Base-by-base conservation (phyloP, 1,140 invertebrate species). In the Rhyacophila brunnea region DNA sequence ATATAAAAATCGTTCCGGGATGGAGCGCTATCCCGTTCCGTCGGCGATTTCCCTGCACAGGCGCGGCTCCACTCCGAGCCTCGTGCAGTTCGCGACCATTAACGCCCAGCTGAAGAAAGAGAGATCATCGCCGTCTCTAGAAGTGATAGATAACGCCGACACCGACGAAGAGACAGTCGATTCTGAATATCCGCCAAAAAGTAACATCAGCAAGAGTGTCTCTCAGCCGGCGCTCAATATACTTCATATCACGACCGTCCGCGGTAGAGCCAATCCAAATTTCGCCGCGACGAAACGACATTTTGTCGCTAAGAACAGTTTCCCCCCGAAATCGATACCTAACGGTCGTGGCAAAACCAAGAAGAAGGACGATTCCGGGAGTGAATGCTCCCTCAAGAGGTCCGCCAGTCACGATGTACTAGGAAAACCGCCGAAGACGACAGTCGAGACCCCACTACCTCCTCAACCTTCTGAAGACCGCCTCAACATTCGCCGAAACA, bases 401-500 rank as follows among this genome's bases (percentile, higher is more conserved):
- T 53, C 63, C 10, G 53, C 58, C 50, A 62, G 58, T 23, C 51
- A 61, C 45, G 59, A 59, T 11, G 52, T 58, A 18, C 36, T 64
- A 48, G 42, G 45, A 9, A 45, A 43, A 1, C 34, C 34, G 18
- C 38, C 35, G 20, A 28, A 43, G 9, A n/a, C 14, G 5, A 7
- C 18, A 0, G 35, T n/a, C 1, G 49, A 58, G 14, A 34, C 48
- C 11, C 28, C 34, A 11, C 42, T 35, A 10, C 36, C 47, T 7
- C 38, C 48, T 11, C 23, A 28, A 9, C 35, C 42, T 18, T 19
- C 50, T 15, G 51, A 28, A 5, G 53, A 54, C 34, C 51, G 40
- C 42, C 18, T 57, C 42, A 7, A 38, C 51, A 70, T 66, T 28
- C 75, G 77, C 57, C 70, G 77, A 44, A 80, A 78, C 69, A 78